These are phyloP conservation scores for Acleris sparsana DNA, from an alignment of 2,888 invertebrate species.

Conservation along the genomic window DNA sequence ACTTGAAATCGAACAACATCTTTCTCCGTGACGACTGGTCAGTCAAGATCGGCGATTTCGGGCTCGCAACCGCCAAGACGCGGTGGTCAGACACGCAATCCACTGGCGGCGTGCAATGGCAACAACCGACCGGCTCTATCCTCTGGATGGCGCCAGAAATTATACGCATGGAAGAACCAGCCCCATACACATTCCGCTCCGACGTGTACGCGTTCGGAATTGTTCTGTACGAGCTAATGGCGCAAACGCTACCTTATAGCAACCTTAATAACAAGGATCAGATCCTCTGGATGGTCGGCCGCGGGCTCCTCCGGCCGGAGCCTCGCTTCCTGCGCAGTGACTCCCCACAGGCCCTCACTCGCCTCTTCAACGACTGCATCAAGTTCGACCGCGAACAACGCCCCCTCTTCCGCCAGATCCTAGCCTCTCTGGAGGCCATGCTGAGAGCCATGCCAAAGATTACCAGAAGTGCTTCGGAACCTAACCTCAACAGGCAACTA, in stretches of 20 bases:
- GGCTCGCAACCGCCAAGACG: slow-evolving; percentile 98
- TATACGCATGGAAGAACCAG: slow-evolving; percentile 97
- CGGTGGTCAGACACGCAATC: slow-evolving; percentile 90
- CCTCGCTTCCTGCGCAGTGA: slow-evolving; percentile 91
- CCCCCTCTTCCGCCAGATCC: slow-evolving; percentile 94
- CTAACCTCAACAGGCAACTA: slow-evolving; percentile 89
- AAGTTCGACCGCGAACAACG: slow-evolving; percentile 93
- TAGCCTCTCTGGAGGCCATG: slow-evolving; percentile 94
- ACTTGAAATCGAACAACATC: slow-evolving; percentile 99
- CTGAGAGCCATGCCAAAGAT: slow-evolving; percentile 94
- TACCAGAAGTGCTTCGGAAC: slow-evolving; percentile 91
- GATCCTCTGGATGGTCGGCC: slow-evolving; percentile 98
- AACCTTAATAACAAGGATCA: slow-evolving; percentile 97
- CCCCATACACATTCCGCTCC: slow-evolving; percentile 98
- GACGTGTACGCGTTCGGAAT: slow-evolving; percentile 99
- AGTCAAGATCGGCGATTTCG: slow-evolving; percentile 99
- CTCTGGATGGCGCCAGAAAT: slow-evolving; percentile 99
- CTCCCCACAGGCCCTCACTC: slow-evolving; percentile 95
- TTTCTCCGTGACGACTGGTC: slow-evolving; percentile 98
- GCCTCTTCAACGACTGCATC: slow-evolving; percentile 95
- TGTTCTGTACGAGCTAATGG: slow-evolving; percentile 97
- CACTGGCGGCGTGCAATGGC: slow-evolving; percentile 90
- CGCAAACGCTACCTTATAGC: slow-evolving; percentile 95
- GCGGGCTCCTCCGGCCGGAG: slow-evolving; percentile 95
- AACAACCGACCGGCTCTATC: slow-evolving; percentile 97